A percentile compares a stretch with the other conserved stretches of the same genome.
These are phyloP conservation scores for Procambarus clarkii DNA, from an alignment of 1,140 invertebrate genomes.

Conservation along the genomic window DNA sequence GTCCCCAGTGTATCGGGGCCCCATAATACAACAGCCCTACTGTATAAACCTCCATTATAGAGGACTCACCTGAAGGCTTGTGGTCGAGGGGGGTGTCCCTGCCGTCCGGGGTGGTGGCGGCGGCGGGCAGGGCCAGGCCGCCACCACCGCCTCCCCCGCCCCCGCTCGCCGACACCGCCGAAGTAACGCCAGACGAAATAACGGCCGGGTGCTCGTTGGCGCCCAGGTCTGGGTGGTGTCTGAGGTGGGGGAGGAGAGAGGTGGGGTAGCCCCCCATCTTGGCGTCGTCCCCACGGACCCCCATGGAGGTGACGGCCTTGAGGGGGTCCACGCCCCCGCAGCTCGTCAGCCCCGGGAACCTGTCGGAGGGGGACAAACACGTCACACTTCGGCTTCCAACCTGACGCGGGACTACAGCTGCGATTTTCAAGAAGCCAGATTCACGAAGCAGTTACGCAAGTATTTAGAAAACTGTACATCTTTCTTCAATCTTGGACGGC, in stretches of 20 bases:
- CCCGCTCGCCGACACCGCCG: not conserved
- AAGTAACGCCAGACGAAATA: not conserved
- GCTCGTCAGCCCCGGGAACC: conserved; percentile 59
- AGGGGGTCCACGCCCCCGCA: conserved; percentile 54
- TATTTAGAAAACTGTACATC: no score
- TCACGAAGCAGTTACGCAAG: no score
- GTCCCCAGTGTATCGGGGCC: no score
- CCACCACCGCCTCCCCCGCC: not conserved
- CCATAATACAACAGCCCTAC: no score
- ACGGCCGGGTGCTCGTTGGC: conserved; percentile 2
- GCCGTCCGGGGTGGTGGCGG: conserved; percentile 49
- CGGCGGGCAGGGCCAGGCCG: not conserved
- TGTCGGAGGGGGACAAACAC: not conserved
- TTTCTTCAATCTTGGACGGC: no score
- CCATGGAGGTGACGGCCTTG: conserved; percentile 52
- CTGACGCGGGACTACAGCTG: no score
- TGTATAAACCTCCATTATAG: no score
- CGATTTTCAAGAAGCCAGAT: no score
- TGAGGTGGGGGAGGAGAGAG: conserved; percentile 53
- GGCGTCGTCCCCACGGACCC: not conserved
- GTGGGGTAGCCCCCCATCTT: conserved; percentile 46
- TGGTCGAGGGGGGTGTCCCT: conserved; percentile 49
- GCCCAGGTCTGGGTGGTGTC: not conserved
- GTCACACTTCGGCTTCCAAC: no score
- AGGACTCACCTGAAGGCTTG: conserved; percentile 34